These are phyloP conservation scores for Barbus barbus DNA, from an alignment of 2,113 vertebrate genomes.

Conservation along the genomic window DNA sequence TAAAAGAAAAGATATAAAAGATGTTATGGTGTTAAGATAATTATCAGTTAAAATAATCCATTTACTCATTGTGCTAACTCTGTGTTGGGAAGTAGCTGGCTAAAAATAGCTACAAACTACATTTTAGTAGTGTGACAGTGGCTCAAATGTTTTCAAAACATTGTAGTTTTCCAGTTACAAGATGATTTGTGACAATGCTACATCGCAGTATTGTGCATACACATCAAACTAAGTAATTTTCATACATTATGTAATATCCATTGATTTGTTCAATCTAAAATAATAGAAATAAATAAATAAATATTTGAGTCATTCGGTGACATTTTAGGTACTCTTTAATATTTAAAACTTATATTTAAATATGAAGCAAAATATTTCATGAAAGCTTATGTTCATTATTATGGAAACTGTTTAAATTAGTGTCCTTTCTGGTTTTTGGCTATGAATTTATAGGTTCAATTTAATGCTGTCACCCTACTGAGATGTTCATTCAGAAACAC, in stretches of 20 bases:
- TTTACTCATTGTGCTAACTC: not conserved
- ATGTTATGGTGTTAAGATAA: not conserved
- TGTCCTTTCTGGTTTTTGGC: not conserved
- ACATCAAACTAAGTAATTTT: not conserved
- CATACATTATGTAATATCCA: not conserved
- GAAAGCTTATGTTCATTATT: not conserved
- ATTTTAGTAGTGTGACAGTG: not conserved
- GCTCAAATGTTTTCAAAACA: not conserved
- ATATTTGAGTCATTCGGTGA: no score
- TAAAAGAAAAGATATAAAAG: not conserved
- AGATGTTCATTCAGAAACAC: not conserved
- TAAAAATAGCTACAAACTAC: not conserved
- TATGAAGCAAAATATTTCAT: not conserved
- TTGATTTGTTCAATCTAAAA: no score
- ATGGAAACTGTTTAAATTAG: not conserved
- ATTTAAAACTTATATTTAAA: no score
- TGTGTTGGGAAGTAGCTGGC: not conserved
- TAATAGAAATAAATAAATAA: no score
- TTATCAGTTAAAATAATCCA: slow-evolving; percentile 11
- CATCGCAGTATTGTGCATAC: not conserved
- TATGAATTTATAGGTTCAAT: not conserved
- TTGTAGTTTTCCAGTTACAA: not conserved
- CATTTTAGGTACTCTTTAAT: no score
- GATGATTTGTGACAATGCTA: not conserved
- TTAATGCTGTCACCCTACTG: not conserved